Percentiles rank a stretch among this genome's conserved stretches.
These are phyloP conservation scores for Cnemophilus loriae DNA, from an alignment of 2,113 vertebrate genomes.

Conservation along the genomic window DNA sequence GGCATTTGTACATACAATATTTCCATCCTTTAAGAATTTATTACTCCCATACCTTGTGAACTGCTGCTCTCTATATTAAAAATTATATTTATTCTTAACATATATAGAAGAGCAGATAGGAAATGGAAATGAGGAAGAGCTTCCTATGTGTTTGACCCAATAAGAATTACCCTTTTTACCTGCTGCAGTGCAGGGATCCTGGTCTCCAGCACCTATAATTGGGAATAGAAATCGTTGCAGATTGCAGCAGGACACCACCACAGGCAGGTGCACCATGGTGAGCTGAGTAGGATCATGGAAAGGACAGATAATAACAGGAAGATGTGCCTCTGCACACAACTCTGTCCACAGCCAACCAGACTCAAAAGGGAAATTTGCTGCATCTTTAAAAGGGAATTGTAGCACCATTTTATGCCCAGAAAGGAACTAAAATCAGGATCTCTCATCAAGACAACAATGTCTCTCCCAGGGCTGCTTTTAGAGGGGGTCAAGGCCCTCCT, in stretches of 20 bases:
- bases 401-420: neutral
- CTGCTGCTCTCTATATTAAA: neutral
- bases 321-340: neutral
- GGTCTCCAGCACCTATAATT: rapidly evolving
- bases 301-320: neutral
- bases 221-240: neutral
- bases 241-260: neutral
- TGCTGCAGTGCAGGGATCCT: neutral
- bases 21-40: neutral
- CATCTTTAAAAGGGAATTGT: neutral
- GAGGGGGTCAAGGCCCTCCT: neutral
- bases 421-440: neutral
- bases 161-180: neutral
- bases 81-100: neutral
- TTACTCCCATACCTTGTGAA: neutral
- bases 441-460: neutral
- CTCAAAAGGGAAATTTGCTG: neutral
- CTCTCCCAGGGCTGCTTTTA: neutral
- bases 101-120: neutral
- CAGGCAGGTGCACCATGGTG: neutral
- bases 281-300: rapidly evolving
- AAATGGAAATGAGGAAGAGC: neutral
- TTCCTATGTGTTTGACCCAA: neutral
- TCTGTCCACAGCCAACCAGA: neutral
- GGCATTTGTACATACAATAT: neutral